Percentiles rank a stretch among this genome's conserved stretches.
These are phyloP conservation scores for Acanthosoma haemorrhoidale DNA, from an alignment of 2,888 invertebrate genomes.

Conservation along the genomic window DNA sequence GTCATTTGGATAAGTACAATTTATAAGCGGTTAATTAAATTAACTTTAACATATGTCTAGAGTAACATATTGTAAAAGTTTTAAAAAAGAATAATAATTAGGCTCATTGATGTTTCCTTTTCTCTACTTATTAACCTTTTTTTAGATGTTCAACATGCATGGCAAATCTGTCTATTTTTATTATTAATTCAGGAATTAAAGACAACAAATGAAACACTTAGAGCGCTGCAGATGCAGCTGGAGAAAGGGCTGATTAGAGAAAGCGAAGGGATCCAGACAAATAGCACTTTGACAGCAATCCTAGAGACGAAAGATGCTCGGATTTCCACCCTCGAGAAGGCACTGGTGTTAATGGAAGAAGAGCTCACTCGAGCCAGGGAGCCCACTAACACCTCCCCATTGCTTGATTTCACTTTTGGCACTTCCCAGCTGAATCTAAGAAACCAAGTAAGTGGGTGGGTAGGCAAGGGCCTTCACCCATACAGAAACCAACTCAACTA, in stretches of 20 bases:
- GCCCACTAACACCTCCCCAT: slow-evolving; percentile 50
- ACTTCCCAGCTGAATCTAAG: slow-evolving; percentile 51
- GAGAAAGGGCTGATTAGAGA: slow-evolving; percentile 62
- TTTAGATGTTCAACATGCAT: not conserved
- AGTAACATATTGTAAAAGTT: no score
- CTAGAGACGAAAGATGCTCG: slow-evolving; percentile 81
- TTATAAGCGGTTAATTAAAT: no score
- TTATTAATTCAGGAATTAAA: slow-evolving; percentile 63
- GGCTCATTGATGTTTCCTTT: not conserved
- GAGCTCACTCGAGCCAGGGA: slow-evolving; percentile 59
- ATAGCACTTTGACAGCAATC: slow-evolving; percentile 70
- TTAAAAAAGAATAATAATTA: not conserved
- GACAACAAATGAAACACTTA: slow-evolving; percentile 77
- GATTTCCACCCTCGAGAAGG: slow-evolving; percentile 80
- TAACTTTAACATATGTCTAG: no score
- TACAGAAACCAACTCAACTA: slow-evolving; percentile 20
- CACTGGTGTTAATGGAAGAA: slow-evolving; percentile 72
- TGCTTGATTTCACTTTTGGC: slow-evolving; percentile 45
- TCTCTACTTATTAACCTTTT: not conserved
- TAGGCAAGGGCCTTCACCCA: slow-evolving; percentile 7
- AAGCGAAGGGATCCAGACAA: slow-evolving; percentile 55
- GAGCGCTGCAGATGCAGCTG: slow-evolving; percentile 73
- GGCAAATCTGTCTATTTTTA: slow-evolving; percentile 22
- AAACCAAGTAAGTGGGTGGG: slow-evolving; percentile 69
- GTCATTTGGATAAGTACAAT: no score